Base-by-base conservation (phyloP, 2,797 vertebrate species). In the Micrastur ruficollis region DNA sequence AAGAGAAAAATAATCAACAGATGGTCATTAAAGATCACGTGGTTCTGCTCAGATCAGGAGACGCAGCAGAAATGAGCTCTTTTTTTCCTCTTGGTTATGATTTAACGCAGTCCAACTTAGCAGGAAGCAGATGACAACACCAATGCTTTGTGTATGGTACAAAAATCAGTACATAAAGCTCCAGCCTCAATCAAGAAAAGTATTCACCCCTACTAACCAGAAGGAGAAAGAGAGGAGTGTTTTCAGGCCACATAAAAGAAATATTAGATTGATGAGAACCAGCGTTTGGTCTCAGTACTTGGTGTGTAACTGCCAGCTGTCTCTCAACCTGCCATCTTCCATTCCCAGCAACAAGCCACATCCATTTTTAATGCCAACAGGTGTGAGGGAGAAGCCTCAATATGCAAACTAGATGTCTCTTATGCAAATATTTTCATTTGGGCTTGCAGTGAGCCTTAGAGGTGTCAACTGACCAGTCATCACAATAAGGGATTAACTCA, bases 1-100 rank as follows among this genome's bases (percentile, higher is more conserved):
- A 74, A 59, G 82, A 31, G 47, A 80, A 91, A 92, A 95, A 82
- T 81, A 90, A 95, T 92, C 91, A 90, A 73, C 88, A 93, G 78
- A 90, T 96, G 96, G 87, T 62, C 73, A 56, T 94, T 81, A 72
- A 72, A 34, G 70, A 90, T 34, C 91, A 81, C 4, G 15, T 78
- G 84, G 81, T 38, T 67, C 75, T 52, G 38, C 36, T 74, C 46
- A 70, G 70, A 56, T 79, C 44, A 74, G 85, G n/a, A 81, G 52
- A 87, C 12, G 46, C 17, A 86, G 46, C 32, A 78, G 70, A 86
- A 93, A 88, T 0, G 5, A 89, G 46, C 34, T 71, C 22, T 40
- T 27, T 74, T 74, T 70, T 81, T 63, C 40, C 50, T 72, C 63
- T 75, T 49, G 5, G 32, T 78, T n/a, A 8, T 40, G 31, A 20